phyloP scores from a whole-genome alignment of 2,888 invertebrate species.

The Eupeodes luniger region DNA sequence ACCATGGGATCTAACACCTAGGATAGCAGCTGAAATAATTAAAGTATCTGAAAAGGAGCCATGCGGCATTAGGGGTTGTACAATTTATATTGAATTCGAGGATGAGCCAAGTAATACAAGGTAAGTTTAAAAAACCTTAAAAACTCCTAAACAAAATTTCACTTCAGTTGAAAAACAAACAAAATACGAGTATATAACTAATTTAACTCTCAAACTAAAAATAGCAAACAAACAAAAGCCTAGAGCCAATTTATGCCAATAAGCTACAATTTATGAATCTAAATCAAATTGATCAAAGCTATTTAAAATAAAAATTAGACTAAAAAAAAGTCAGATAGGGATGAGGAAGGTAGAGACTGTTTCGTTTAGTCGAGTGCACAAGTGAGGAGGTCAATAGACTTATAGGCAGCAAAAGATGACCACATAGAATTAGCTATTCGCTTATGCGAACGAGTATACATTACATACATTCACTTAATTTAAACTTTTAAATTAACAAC shows the following conservation, averaged over 20 bases:
- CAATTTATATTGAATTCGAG: slow-evolving; percentile 93
- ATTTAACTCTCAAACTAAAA: slow-evolving; percentile 22
- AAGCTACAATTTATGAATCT: slow-evolving; percentile 63
- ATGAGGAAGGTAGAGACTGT: background rate
- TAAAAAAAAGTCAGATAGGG: background rate
- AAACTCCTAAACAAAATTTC: background rate
- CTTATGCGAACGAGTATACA: background rate
- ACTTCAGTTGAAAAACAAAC: background rate
- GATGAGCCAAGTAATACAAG: slow-evolving; percentile 87
- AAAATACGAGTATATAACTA: background rate
- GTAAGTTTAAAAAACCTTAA: slow-evolving; percentile 77
- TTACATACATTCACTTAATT: slow-evolving; percentile 52
- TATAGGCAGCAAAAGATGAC: slow-evolving; percentile 53
- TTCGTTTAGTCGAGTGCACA: slow-evolving; percentile 10
- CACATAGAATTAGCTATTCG: slow-evolving; percentile 29
- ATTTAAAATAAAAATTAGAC: background rate
- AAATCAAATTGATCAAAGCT: slow-evolving; percentile 53
- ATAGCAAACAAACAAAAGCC: slow-evolving; percentile 25
- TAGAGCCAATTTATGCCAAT: slow-evolving; percentile 52
- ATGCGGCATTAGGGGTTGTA: slow-evolving; percentile 94
- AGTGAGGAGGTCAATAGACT: slow-evolving; percentile 69
- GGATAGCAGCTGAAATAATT: slow-evolving; percentile 92
- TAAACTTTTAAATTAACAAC: slow-evolving; percentile 63
- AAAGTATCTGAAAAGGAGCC: slow-evolving; percentile 94
- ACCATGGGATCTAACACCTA: slow-evolving; percentile 91